Base-by-base conservation (phyloP, 2,113 vertebrate species). In the Phaethornis superciliosus region DNA sequence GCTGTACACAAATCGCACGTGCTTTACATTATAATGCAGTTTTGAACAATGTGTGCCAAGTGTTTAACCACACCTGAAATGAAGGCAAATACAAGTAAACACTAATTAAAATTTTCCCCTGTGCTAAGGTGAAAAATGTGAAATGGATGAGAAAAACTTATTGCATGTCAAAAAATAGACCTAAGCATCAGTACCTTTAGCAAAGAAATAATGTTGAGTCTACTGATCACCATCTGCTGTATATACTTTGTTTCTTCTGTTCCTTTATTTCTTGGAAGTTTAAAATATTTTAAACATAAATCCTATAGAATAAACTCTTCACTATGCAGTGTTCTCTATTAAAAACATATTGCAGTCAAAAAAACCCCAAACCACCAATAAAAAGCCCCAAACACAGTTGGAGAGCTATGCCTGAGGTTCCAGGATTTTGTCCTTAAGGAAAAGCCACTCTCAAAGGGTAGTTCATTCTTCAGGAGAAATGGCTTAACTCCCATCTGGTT, bases 401-500 rank as follows among this genome's bases (percentile, higher is more conserved):
- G 75, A 88, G 35, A 63, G 33, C 18, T 70, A 22, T 47, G 81
- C 56, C 56, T 51, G 68, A 37, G 23, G 56, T 72, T 77, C 46
- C 55, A 87, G 67, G 42, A 56, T 68, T 86, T 81, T 30, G 27
- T 68, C 68, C 79, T 58, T 93, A 74, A 89, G 42, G 59, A 58
- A 91, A 89, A 82, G 21, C 67, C 47, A 77, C 28, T 4, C 44
- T 82, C 65, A n/a, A 79, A 91, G 62, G 35, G 78, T 68, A 40
- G 82, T 24, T 75, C 12, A 4, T 55, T 71, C 87, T 30, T 35
- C 8, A 44, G 81, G 58, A 91, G 63, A 60, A 89, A 68, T 60
- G 87, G 81, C 65, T 23, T 26, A 69, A 69, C 70, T 93, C 78
- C 85, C 93, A 95, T 96, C 94, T 96, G 93, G 81, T 56, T 81